These are phyloP conservation scores for Gymnocypris eckloni DNA, from an alignment of 2,797 vertebrate genomes.

Conservation along the genomic window DNA sequence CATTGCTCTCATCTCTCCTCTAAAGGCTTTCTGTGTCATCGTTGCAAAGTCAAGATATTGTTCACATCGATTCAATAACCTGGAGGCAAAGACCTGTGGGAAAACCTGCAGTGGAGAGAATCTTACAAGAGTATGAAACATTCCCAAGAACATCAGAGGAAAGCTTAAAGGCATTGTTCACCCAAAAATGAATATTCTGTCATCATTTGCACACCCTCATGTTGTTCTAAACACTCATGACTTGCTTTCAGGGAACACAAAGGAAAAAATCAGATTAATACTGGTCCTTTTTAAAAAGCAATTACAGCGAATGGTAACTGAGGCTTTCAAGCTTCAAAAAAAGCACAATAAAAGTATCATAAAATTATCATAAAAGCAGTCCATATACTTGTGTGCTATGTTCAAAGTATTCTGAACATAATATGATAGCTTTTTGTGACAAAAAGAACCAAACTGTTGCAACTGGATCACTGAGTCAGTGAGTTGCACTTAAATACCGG, in stretches of 20 bases:
- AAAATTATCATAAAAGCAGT: neutral
- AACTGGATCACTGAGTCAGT: neutral
- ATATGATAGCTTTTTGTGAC: no score
- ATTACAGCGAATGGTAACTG: neutral
- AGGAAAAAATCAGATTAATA: neutral
- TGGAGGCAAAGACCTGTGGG: constrained; percentile 46
- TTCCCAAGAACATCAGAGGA: constrained; percentile 13
- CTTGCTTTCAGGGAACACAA: constrained; percentile 8
- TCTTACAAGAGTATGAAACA: constrained; percentile 25
- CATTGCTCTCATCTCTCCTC: constrained; percentile 37
- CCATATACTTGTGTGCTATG: constrained; percentile 5
- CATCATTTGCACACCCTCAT: constrained; percentile 3
- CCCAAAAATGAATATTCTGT: neutral
- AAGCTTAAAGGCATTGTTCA: constrained; percentile 25
- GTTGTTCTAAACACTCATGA: neutral
- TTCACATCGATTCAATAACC: constrained; percentile 63
- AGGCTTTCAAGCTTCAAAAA: constrained; percentile 24
- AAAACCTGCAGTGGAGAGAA: constrained; percentile 18
- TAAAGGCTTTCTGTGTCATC: constrained; percentile 19
- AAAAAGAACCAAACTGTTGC: neutral
- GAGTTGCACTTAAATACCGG: neutral
- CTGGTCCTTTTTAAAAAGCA: neutral
- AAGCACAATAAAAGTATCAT: neutral
- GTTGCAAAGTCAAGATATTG: constrained; percentile 38
- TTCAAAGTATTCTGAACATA: neutral